Evolutionary conservation across 2,888 invertebrate genomes (phyloP).

Genomic region (Capitulum mitella): DNA sequence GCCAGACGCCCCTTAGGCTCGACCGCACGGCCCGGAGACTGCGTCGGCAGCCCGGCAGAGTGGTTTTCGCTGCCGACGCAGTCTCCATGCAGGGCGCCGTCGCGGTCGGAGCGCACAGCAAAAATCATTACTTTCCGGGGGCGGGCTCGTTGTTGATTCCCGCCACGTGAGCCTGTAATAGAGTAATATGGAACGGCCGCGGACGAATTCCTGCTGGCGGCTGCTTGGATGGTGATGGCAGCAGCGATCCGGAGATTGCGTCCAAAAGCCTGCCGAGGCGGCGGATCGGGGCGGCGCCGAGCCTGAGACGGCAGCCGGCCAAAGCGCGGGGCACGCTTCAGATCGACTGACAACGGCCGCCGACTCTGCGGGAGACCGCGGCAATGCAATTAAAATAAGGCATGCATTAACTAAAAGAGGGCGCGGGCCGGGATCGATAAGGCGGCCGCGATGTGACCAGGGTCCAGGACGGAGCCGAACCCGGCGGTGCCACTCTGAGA

Average conservation of each 20-base stretch:
- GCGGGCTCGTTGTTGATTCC: constrained; percentile 12
- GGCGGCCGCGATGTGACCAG: no score
- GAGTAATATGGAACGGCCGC: constrained; percentile 22
- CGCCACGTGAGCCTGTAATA: not conserved
- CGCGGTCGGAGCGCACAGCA: not conserved
- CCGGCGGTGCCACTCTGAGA: no score
- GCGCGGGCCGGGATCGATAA: no score
- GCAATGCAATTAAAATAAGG: no score
- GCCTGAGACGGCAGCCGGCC: not conserved
- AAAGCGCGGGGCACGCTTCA: not conserved
- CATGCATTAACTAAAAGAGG: no score
- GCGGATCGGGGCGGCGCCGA: not conserved
- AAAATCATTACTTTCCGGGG: constrained; percentile 14
- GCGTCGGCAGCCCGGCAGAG: not conserved
- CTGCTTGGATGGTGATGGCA: not conserved
- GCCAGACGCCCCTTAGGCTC: not conserved
- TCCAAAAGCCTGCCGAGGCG: not conserved
- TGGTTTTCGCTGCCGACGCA: not conserved
- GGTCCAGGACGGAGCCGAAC: no score
- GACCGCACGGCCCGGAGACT: not conserved
- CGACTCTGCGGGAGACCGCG: no score
- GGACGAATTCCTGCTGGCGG: not conserved
- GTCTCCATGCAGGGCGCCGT: not conserved
- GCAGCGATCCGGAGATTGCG: not conserved
- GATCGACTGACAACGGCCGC: no score